phyloP scores from a whole-genome alignment of 2,797 vertebrate genomes.

The Enteromius afrohamiltoni region DNA sequence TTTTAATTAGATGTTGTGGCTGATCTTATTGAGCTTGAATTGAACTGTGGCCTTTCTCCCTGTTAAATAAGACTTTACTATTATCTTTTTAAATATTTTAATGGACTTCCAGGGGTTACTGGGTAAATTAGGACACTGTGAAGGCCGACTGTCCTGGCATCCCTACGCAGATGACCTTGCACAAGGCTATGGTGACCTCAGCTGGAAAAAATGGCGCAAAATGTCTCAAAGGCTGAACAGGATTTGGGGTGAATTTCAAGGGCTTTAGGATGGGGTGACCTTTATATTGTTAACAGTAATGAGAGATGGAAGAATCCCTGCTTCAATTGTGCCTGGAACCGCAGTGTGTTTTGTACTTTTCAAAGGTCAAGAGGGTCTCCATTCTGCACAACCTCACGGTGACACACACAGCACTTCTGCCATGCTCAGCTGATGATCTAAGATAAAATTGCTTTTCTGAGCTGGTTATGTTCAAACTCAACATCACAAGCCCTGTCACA shows the following conservation, averaged over 20 bases:
- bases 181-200: conserved; percentile 25
- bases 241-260: conserved; percentile 44
- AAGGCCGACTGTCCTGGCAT: not conserved
- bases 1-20: conserved; percentile 16
- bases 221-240: conserved; percentile 42
- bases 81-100: not conserved
- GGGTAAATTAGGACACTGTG: not conserved
- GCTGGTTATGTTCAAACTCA: conserved; percentile 18
- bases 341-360: conserved; percentile 18
- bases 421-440: conserved; percentile 25
- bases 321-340: conserved; percentile 49
- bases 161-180: conserved; percentile 17
- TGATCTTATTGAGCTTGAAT: conserved; percentile 27
- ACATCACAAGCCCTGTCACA: conserved; percentile 3
- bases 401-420: conserved; percentile 18
- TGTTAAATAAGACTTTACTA: not conserved
- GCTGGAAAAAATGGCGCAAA: conserved; percentile 11
- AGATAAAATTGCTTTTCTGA: conserved; percentile 41
- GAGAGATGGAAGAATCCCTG: conserved; percentile 50
- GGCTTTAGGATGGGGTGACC: conserved; percentile 33
- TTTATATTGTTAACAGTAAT: conserved; percentile 51
- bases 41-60: conserved; percentile 8
- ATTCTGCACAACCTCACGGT: conserved; percentile 8
- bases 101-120: not conserved
- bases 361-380: conserved; percentile 40